Conservation (phyloP, 2,113 vertebrate species). For the Ptychochromis oligacanthus region DNA sequence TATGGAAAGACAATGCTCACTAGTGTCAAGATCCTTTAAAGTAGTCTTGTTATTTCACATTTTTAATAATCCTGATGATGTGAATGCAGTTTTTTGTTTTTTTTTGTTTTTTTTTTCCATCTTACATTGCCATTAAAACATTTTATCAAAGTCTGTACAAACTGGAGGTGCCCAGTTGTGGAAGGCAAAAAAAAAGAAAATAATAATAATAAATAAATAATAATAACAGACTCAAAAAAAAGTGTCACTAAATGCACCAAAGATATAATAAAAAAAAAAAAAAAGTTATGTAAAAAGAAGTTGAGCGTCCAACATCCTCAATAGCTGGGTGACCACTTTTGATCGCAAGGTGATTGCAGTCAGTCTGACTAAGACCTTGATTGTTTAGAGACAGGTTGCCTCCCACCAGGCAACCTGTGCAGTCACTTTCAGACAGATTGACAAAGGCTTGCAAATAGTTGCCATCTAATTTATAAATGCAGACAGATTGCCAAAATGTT, state of each 20-base stretch:
- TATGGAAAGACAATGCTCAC: neutral
- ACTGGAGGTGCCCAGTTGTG: neutral
- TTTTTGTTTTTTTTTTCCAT: neutral
- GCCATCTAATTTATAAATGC: neutral
- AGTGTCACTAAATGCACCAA: no score
- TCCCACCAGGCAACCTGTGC: neutral
- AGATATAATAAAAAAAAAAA: no score
- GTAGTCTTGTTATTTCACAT: neutral
- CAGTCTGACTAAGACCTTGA: no score
- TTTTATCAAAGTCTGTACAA: no score
- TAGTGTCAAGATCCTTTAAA: neutral
- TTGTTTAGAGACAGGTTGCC: no score
- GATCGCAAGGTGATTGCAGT: no score
- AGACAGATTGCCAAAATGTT: no score
- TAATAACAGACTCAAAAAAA: neutral
- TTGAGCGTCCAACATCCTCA: no score
- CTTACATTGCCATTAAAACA: no score
- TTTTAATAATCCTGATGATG: neutral
- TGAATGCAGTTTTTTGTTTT: neutral
- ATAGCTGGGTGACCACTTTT: no score
- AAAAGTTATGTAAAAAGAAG: no score
- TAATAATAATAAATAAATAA: no score
- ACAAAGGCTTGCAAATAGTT: neutral
- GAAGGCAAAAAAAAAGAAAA: neutral
- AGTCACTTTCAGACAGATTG: neutral